Conservation (phyloP, 2,888 invertebrate genomes). For the Dicyrtomina minuta region DNA sequence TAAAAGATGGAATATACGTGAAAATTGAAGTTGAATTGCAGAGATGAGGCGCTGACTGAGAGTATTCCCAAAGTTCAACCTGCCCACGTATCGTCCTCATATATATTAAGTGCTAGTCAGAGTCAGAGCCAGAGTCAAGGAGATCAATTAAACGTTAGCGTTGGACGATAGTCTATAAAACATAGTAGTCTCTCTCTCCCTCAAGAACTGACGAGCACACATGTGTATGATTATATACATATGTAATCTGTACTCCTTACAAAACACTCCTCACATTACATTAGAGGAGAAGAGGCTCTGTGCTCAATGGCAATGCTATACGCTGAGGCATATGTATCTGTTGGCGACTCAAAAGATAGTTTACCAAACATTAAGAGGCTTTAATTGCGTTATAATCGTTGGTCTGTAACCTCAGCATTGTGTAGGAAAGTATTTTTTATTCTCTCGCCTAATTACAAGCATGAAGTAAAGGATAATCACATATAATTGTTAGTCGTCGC, state of each 20-base stretch:
- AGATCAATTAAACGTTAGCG: conserved; percentile 4
- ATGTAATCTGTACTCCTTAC: no score
- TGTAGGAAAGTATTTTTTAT: conserved; percentile 42
- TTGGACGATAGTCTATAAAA: background rate
- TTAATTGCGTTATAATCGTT: conserved; percentile 54
- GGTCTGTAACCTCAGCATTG: conserved; percentile 52
- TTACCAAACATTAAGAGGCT: conserved; percentile 52
- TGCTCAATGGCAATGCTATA: background rate
- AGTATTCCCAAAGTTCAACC: conserved; percentile 1
- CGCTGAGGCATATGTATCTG: conserved; percentile 27
- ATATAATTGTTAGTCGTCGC: conserved; percentile 53
- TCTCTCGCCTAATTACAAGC: conserved; percentile 53
- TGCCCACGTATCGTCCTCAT: conserved; percentile 4
- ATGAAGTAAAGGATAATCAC: conserved; percentile 53
- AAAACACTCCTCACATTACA: no score
- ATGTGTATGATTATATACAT: background rate
- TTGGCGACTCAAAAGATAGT: conserved; percentile 45
- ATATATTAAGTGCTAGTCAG: background rate
- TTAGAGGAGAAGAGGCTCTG: no score
- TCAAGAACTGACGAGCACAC: background rate
- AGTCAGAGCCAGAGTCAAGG: conserved; percentile 11
- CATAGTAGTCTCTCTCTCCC: no score
- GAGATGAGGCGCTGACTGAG: conserved; percentile 16
- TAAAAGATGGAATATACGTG: conserved; percentile 14
- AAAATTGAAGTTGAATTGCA: conserved; percentile 32